Evolutionary conservation across 1,140 invertebrate species (phyloP), one percentile per base, ranked within the genome.

Genomic region (Uloborus diversus): DNA sequence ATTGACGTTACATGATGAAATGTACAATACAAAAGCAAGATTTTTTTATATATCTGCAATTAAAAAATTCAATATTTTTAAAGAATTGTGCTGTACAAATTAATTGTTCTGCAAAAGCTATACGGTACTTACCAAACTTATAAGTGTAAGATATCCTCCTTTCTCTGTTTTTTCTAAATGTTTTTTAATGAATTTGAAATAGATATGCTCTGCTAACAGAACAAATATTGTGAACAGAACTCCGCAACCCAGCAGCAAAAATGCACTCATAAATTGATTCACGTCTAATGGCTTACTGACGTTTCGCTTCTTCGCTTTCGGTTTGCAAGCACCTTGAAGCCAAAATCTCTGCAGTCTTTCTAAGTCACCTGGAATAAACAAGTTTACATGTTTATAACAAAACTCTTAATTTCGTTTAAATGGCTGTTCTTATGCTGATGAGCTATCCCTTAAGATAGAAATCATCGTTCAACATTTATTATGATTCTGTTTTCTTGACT

Each of bases 191-290:
- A 96, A 97, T 85, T 94, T 94, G 86, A 96, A 98, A 87, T 99
- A 99, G 35, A 97, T 87, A 87, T 97, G 93, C 87, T 99, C 97
- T 17, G 96, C 86, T 4, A 94, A 87, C 7, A 99, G 89, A 49
- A 98, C 89, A 4, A 96, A 83, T 0, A 94, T 91, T 0, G 95
- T 94, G 71, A 98, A 87, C 57, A 97, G 88, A 81, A 99, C 96
- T 47, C 97, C 97, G 70, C 93, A 94, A 90, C 95, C 96, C 17
- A 99, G 90, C 70, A 99, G 90, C 13, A 99, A 90, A 86, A 99
- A 99, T n/a, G 97, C 97, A 35, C 94, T 97, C 84, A 98, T 92
- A 87, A 99, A 99, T 88, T 99, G 97, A 85, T 98, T 94, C 51
- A 99, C 89, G 2, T 96, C 96, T 80, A 99, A 88, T 0, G 96